A percentile compares a stretch with the other conserved stretches of the same genome.
Evolutionary conservation across 2,888 invertebrate genomes (phyloP).

Genomic region (Reticulitermes lucifugus): DNA sequence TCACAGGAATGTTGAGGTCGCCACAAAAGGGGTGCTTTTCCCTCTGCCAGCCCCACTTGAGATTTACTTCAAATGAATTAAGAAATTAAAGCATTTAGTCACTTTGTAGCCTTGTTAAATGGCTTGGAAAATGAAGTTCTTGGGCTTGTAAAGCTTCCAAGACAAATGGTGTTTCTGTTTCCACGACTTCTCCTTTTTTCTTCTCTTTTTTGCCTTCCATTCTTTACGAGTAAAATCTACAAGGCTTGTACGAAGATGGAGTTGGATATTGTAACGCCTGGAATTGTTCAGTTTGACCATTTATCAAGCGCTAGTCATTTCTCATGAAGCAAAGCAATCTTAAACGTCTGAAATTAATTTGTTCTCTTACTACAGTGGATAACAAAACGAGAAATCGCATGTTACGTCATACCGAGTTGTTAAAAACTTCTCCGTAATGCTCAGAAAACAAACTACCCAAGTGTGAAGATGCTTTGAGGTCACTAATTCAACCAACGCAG

Average conservation of each 20-base stretch:
- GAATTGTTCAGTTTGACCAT: constrained; percentile 35
- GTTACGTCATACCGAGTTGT: background rate
- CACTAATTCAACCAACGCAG: too few species aligned
- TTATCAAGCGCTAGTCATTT: constrained; percentile 21
- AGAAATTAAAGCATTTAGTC: constrained; percentile 55
- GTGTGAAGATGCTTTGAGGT: background rate
- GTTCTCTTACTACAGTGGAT: background rate
- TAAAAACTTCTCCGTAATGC: background rate
- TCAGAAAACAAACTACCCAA: background rate
- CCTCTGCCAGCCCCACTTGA: background rate
- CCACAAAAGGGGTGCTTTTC: background rate
- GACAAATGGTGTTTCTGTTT: constrained; percentile 42
- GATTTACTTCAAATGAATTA: constrained; percentile 52
- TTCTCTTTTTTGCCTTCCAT: background rate
- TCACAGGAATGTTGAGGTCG: background rate
- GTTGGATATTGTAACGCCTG: constrained; percentile 22
- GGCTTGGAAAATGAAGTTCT: constrained; percentile 55
- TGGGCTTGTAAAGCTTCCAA: constrained; percentile 33
- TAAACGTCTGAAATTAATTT: constrained; percentile 33
- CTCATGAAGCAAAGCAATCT: constrained; percentile 21
- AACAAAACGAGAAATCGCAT: background rate
- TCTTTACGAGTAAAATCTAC: constrained; percentile 32
- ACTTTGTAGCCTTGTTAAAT: constrained; percentile 54
- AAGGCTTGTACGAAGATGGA: constrained; percentile 11
- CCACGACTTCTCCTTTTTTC: background rate